Base-by-base conservation (phyloP, 2,888 invertebrate species). In the Spodoptera picta region DNA sequence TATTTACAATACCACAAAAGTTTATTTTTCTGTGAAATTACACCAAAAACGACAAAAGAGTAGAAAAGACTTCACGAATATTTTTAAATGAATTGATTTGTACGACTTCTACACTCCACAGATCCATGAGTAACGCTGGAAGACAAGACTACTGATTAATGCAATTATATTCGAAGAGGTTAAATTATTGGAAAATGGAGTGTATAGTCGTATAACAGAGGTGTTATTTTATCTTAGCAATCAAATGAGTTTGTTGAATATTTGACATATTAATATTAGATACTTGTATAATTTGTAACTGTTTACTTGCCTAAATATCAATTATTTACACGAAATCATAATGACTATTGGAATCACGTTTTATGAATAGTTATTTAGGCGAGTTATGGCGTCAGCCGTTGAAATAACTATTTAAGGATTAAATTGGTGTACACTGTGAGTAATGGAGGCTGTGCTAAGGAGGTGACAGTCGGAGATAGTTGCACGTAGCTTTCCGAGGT, bases 241-340 rank as follows among this genome's bases (percentile, higher is more conserved):
- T 79, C 71, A 79, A 77, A 81, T 79, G 81, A 72, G 70, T 81
- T 82, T 73, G 79, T 81, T 82, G 70, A 79, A 79, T 72, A 75
- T 78, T 70, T 73, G 69, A 77, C 50, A 67, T 73, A 57, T 79
- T 77, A 65, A 60, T 64, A 69, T 64, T 77, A 78, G 67, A 69
- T 70, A 76, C 36, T 36, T 36, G 36, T 79, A 78, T 82, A 73
- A 74, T 78, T 82, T 81, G 75, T 77, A 76, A 75, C 71, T 74
- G 67, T 80, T 81, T 79, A 79, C 79, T 83, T 80, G 84, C 82
- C 82, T 81, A 81, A 83, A 83, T 80, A 82, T 79, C 80, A 77
- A 82, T 84, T 87, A 85, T 87, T 85, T 85, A 85, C 82, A 85
- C 72, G 65, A 61, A 75, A 58, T 68, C 7, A 64, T 76, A 69